phyloP scores from a whole-genome alignment of 2,113 vertebrate species.

The Pseudopipra pipra region DNA sequence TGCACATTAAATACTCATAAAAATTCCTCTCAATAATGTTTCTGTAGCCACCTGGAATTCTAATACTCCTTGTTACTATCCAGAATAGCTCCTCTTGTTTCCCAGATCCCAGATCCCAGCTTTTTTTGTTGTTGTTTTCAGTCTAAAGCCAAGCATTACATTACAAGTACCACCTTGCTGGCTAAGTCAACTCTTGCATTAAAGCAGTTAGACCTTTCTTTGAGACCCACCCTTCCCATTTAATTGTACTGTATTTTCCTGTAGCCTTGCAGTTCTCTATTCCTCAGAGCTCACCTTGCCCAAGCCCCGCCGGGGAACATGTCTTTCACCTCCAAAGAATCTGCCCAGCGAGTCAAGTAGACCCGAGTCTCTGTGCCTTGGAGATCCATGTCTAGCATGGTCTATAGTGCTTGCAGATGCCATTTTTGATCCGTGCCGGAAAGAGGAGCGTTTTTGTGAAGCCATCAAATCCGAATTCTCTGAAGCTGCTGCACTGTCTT shows the following conservation, averaged over 20 bases:
- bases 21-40: neutral
- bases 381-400: constrained; percentile 84
- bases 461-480: constrained; percentile 87
- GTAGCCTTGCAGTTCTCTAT: constrained; percentile 63
- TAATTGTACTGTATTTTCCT: constrained; percentile 5
- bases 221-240: constrained; percentile 46
- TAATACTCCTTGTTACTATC: neutral
- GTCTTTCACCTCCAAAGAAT: constrained; percentile 95
- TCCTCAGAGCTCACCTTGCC: constrained; percentile 93
- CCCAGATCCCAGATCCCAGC: neutral
- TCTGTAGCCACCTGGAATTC: neutral
- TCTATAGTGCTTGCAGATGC: constrained; percentile 91
- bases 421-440: constrained; percentile 84
- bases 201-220: constrained; percentile 9
- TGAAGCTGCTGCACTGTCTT: constrained; percentile 86
- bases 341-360: constrained; percentile 95
- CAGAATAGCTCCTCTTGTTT: neutral
- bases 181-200: constrained; percentile 66
- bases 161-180: neutral
- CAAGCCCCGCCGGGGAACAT: constrained; percentile 86
- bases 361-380: constrained; percentile 89
- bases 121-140: neutral
- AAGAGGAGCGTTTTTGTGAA: constrained; percentile 85
- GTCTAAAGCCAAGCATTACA: neutral
- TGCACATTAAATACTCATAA: neutral